A percentile compares a stretch with the other conserved stretches of the same genome.
Conservation (phyloP, 2,888 invertebrate species). For the Thymelicus acteon region DNA sequence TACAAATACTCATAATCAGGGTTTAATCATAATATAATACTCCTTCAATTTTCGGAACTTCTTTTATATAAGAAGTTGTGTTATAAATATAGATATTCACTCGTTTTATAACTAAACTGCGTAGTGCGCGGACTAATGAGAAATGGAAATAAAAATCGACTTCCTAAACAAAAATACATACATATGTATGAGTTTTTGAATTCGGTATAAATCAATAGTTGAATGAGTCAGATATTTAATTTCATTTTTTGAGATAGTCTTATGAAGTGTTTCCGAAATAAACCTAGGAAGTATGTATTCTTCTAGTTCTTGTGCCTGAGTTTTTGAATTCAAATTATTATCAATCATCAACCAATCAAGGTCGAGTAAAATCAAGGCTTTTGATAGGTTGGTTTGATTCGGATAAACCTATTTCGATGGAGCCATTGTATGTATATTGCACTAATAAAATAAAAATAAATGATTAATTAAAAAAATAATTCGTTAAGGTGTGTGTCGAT, state of each 20-base stretch:
- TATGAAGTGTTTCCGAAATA: no score
- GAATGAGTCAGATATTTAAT: no score
- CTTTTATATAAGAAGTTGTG: background rate
- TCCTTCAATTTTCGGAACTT: background rate
- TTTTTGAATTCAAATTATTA: background rate
- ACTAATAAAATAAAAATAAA: constrained; percentile 53
- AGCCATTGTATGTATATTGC: constrained; percentile 56
- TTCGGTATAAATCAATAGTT: no score
- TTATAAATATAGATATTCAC: background rate
- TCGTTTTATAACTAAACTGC: no score
- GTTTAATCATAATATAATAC: background rate
- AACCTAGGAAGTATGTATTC: constrained; percentile 10
- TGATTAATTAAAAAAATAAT: constrained; percentile 49
- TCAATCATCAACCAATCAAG: constrained; percentile 5
- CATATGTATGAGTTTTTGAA: no score
- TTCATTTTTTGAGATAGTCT: no score
- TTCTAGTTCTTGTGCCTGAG: constrained; percentile 3
- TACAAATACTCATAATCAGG: no score
- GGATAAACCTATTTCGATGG: constrained; percentile 44
- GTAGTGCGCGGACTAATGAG: no score
- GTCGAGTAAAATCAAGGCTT: background rate
- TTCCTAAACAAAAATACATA: no score
- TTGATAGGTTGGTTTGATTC: constrained; percentile 40
- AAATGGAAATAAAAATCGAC: no score
- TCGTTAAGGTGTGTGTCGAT: constrained; percentile 61